Conservation (phyloP, 2,113 vertebrate species). For the Microcebus lehilahytsara region DNA sequence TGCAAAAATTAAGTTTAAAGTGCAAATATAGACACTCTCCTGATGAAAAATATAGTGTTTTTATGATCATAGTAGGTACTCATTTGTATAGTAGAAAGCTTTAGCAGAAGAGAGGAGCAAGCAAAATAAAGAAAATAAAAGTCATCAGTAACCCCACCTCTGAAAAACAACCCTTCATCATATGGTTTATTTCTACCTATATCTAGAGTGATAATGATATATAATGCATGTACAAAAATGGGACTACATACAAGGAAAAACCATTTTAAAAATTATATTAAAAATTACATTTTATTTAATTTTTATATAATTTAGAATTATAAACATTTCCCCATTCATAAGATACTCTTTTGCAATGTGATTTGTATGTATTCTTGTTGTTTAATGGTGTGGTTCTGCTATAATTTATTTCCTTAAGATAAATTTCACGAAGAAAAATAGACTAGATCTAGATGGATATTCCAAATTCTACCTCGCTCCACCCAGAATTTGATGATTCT, state of each 20-base stretch:
- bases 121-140: constrained; percentile 8
- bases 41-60: constrained; percentile 11
- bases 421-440: neutral
- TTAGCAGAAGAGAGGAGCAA: neutral
- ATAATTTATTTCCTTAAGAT: neutral
- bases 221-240: neutral
- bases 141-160: fast-evolving
- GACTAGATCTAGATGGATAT: neutral
- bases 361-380: neutral
- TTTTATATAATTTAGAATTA: neutral
- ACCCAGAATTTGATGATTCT: neutral
- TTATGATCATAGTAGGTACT: neutral
- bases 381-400: neutral
- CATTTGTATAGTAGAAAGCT: neutral
- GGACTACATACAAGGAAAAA: neutral
- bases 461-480: neutral
- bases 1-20: neutral
- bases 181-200: neutral
- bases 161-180: neutral
- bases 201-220: neutral
- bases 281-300: no score
- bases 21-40: neutral
- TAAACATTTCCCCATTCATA: neutral
- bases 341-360: neutral
- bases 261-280: neutral